Conservation (phyloP, 2,797 vertebrate genomes). For the Chaetophractus vellerosus region DNA sequence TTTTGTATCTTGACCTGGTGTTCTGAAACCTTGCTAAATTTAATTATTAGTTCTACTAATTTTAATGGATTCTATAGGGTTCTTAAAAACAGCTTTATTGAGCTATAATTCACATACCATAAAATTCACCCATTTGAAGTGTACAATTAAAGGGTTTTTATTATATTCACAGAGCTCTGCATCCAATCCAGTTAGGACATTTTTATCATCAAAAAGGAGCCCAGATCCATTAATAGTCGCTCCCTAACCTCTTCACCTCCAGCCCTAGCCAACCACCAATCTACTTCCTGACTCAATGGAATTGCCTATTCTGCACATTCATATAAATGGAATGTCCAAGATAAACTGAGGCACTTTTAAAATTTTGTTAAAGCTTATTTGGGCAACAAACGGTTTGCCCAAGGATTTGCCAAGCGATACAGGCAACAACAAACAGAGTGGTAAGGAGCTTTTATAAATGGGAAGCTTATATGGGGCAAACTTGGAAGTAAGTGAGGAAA, state of each 20-base stretch:
- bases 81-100: neutral
- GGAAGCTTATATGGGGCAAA: too few species aligned
- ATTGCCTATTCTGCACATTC: neutral
- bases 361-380: too few species aligned
- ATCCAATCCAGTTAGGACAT: neutral
- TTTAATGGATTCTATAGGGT: neutral
- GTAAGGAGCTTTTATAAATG: too few species aligned
- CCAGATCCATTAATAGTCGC: neutral
- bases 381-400: too few species aligned
- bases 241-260: neutral
- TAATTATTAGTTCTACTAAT: neutral
- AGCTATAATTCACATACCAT: too few species aligned
- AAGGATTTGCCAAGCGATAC: too few species aligned
- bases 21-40: slow-evolving; percentile 11
- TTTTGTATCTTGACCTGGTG: neutral
- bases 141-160: too few species aligned
- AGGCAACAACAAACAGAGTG: too few species aligned
- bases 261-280: neutral
- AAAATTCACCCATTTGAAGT: too few species aligned
- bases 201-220: neutral
- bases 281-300: neutral
- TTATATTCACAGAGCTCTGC: neutral
- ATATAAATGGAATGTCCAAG: neutral
- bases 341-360: too few species aligned
- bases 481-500: too few species aligned